Base-by-base conservation (phyloP, 1,140 invertebrate genomes). In the Bombus superbus region DNA sequence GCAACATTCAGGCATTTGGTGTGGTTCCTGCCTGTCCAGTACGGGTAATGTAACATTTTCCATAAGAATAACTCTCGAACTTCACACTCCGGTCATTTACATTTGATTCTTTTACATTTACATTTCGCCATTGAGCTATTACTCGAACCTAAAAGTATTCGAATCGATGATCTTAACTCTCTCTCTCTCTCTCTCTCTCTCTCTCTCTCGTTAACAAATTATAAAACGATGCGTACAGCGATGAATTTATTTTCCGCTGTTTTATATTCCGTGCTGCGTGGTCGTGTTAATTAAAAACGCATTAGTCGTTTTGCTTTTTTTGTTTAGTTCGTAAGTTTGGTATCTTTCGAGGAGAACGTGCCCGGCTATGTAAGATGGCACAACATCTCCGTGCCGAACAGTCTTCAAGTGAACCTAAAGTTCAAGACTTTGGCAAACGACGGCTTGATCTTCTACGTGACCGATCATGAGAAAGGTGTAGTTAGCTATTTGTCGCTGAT, bases 11-110 rank as follows among this genome's bases (percentile, higher is more conserved):
- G 91, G 97, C 97, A 0, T 97, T 97, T 53, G 98, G 98, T 72
- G 97, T 99, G 0, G 96, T 96, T 57, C 97, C 97, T 35, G 98
- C 98, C 42, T 99, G 99, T 95, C 98, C 98, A 59, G 96, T 96
- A 15, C 97, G 98, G 96, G 97, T 98, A 95, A 88, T 57, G 64
- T 57, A 10, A 59, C 6, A 35, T 71, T 78, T 72, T 57, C 66
- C 28, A 0, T 15, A 53, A 53, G 22, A 57, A 6, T 57, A 25
- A 62, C 28, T 32, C 32, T 32, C 32, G 32, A 32, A 62, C 28
- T 28, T n/a, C n/a, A 44, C 11, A 10, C 15, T 47, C 38, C 38
- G 38, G 2, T 38, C 2, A 38, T 38, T 3, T 38, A 38, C 38
- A 38, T 32, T 32, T 32, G 32, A 38, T 38, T 38, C 38, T 38